These are phyloP conservation scores for Cosmia pyralina DNA, from an alignment of 2,888 invertebrate species.

Conservation along the genomic window DNA sequence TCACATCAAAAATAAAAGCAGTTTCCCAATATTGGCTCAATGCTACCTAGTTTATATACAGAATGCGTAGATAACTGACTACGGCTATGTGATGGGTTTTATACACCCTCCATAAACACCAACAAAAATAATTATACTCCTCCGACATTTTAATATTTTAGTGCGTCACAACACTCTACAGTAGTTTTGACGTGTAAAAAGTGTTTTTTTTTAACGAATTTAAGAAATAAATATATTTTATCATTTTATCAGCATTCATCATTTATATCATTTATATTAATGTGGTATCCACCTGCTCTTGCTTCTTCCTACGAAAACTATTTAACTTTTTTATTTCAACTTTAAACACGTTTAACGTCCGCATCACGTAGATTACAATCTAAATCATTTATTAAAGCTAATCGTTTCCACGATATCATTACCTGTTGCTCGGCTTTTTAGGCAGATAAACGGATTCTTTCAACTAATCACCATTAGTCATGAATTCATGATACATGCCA, in stretches of 20 bases:
- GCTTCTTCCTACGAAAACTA: background rate
- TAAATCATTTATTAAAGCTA: slow-evolving; percentile 17
- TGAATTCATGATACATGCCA: slow-evolving; percentile 18
- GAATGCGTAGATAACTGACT: background rate
- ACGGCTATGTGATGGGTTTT: background rate
- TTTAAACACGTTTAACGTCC: slow-evolving; percentile 24
- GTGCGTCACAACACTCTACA: too few species aligned
- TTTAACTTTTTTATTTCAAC: background rate
- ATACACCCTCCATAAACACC: background rate
- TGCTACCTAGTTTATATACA: background rate
- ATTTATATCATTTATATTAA: too few species aligned
- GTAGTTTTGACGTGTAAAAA: too few species aligned
- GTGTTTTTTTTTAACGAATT: too few species aligned
- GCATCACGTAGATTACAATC: slow-evolving; percentile 32
- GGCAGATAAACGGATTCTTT: slow-evolving; percentile 12
- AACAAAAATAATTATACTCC: slow-evolving; percentile 11
- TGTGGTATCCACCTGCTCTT: background rate
- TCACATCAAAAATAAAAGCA: background rate
- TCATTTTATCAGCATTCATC: too few species aligned
- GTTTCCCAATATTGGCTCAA: background rate
- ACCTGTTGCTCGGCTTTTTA: slow-evolving; percentile 42
- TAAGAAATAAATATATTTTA: too few species aligned
- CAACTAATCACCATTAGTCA: slow-evolving; percentile 20
- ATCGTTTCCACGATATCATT: slow-evolving; percentile 36
- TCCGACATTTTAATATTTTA: background rate